Evolutionary conservation across 2,888 invertebrate genomes (phyloP).

Genomic region (Unio pictorum): DNA sequence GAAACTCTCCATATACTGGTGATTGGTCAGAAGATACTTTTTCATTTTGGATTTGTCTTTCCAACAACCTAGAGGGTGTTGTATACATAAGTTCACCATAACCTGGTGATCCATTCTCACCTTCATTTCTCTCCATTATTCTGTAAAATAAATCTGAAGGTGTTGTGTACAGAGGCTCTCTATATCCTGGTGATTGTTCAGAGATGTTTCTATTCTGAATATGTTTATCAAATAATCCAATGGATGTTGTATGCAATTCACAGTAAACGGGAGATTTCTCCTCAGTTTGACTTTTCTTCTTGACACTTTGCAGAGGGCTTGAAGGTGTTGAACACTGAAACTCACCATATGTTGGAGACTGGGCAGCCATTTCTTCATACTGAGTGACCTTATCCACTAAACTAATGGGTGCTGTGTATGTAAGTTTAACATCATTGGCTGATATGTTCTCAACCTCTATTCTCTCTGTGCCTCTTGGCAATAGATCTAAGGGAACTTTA

Average conservation of each 20-base stretch:
- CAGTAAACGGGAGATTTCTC: no score
- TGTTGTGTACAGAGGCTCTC: constrained; percentile 5
- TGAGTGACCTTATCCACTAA: constrained; percentile 6
- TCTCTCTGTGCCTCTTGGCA: no score
- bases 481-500: constrained; percentile 9
- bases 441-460: background rate
- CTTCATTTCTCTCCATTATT: no score
- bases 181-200: no score
- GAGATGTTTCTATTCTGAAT: background rate
- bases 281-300: background rate
- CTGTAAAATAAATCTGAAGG: background rate
- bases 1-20: background rate
- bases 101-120: background rate
- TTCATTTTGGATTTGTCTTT: constrained; percentile 14
- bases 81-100: constrained; percentile 10
- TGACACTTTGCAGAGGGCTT: background rate
- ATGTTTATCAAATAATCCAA: constrained; percentile 8
- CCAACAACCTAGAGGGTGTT: constrained; percentile 20
- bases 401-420: constrained; percentile 7
- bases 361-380: background rate
- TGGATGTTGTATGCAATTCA: constrained; percentile 6
- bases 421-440: background rate
- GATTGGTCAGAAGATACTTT: background rate
- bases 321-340: constrained; percentile 10
- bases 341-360: background rate